A percentile compares a stretch with the other conserved stretches of the same genome.
phyloP scores from a whole-genome alignment of 2,888 invertebrate genomes.

The Drosophila anomelani region DNA sequence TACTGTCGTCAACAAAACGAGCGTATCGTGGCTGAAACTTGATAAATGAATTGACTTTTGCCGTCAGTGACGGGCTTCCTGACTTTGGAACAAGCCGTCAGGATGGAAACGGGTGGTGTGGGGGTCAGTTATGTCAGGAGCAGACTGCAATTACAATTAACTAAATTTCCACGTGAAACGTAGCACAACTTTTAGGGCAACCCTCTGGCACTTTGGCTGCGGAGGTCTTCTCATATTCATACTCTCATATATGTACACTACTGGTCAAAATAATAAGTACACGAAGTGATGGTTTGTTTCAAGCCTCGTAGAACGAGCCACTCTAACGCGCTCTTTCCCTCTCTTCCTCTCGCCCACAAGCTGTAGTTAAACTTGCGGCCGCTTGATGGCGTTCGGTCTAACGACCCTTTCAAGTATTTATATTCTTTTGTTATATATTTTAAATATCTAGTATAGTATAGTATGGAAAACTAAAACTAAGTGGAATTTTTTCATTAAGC shows the following conservation, averaged over 20 bases:
- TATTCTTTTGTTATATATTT: too few relatives aligned
- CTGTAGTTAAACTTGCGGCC: too few relatives aligned
- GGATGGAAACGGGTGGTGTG: slow-evolving; percentile 1
- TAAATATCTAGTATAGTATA: too few relatives aligned
- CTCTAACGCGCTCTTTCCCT: too few relatives aligned
- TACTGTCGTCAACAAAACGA: slow-evolving; percentile 31
- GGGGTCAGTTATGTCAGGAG: slow-evolving; percentile 19
- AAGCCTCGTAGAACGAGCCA: too few relatives aligned
- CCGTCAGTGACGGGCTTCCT: slow-evolving; percentile 13
- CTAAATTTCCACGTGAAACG: slow-evolving; percentile 17
- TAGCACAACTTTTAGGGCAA: slow-evolving; percentile 40
- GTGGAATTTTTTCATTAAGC: too few relatives aligned
- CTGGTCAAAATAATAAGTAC: too few relatives aligned
- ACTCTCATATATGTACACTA: background rate
- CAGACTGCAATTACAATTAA: slow-evolving; percentile 41
- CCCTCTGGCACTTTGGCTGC: slow-evolving; percentile 9
- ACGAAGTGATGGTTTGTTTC: too few relatives aligned
- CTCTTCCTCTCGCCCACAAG: too few relatives aligned
- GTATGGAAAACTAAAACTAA: too few relatives aligned
- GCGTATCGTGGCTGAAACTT: slow-evolving; percentile 24
- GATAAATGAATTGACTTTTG: slow-evolving; percentile 28
- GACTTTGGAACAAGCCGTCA: slow-evolving; percentile 10
- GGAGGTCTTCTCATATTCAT: slow-evolving; percentile 15
- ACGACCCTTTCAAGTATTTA: too few relatives aligned
- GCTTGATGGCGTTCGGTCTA: too few relatives aligned